Evolutionary conservation across 2,888 invertebrate genomes (phyloP), one percentile per base, ranked within the genome.

Genomic region (Campoplex nolae): DNA sequence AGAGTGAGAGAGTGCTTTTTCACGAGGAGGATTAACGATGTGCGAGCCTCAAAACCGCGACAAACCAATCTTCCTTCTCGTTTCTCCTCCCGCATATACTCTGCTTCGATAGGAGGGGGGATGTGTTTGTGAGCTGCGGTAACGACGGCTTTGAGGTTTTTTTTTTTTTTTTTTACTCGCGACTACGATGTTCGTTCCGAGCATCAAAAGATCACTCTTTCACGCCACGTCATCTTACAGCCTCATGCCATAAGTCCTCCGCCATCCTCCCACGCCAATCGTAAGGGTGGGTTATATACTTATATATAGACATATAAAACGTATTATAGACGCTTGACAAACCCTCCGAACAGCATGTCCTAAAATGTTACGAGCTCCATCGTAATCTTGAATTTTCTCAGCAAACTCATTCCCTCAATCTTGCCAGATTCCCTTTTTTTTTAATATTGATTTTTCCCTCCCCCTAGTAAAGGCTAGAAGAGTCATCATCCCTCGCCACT

Each of bases 81-180:
- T 35, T 79, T 48, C 23, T 54, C 76, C 16, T 56, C 38, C 54
- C 45, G 16, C 65, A 16, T 28, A 11, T 28, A 9, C 28, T 35
- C n/a, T 48, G 56, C 70, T 23, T 32, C 6, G 38, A 38, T 45
- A 42, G 56, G 54, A 18, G 51, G 7, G 70, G 35, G 81, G 67
- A n/a, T 67, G 83, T 86, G 84, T 84, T 86, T 84, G 80, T 54
- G 84, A 88, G 80, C 86, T 70, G 86, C 83, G 70, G 83, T 79
- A 79, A 86, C 83, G 85, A 86, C 70, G 75, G 68, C 85, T 83
- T 86, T 86, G 85, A 86, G 83, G 78, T 83, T 86, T 86, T 83
- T 32, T 74, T 80, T 68, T 83, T 23, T 23, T 23, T 23, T 23
- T 23, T 23, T 23, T 23, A 23, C 23, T 23, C 75, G 65, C 84